Evolutionary conservation across 2,888 invertebrate species (phyloP).

Genomic region (Oxycera nigricornis): DNA sequence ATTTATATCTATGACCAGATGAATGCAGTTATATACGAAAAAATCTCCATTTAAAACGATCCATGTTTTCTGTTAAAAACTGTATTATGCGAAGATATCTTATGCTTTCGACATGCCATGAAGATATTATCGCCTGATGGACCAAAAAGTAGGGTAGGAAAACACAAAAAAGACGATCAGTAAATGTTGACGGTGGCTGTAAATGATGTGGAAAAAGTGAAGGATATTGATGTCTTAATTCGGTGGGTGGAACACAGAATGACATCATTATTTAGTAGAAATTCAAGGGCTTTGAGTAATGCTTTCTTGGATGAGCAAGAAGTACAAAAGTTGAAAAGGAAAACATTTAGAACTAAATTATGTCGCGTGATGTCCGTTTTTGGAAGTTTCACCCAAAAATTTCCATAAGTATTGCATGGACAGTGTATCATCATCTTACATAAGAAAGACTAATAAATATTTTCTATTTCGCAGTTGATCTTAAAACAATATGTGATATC

Average conservation of each 20-base stretch:
- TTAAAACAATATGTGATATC: too few relatives aligned
- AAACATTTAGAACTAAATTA: too few relatives aligned
- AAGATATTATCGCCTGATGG: slow-evolving; percentile 6
- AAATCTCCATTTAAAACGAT: slow-evolving; percentile 6
- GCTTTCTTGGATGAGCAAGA: too few relatives aligned
- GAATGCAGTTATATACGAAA: neutral
- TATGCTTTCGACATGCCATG: neutral
- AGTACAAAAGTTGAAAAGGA: too few relatives aligned
- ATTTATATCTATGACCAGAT: slow-evolving; percentile 10
- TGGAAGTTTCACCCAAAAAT: too few relatives aligned
- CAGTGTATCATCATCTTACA: too few relatives aligned
- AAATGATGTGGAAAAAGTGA: neutral
- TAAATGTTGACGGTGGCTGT: neutral
- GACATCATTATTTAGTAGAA: too few relatives aligned
- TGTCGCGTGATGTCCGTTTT: too few relatives aligned
- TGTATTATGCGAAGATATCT: slow-evolving; percentile 3
- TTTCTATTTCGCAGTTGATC: too few relatives aligned
- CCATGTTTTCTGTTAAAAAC: slow-evolving; percentile 1
- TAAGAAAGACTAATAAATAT: too few relatives aligned
- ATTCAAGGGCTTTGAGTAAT: too few relatives aligned
- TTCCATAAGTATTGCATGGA: too few relatives aligned
- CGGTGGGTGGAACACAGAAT: neutral
- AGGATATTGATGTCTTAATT: slow-evolving; percentile 5
- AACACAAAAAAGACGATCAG: neutral
- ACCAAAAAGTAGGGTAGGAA: neutral